A percentile compares a stretch with the other conserved stretches of the same genome.
Conservation (phyloP, 2,888 invertebrate species). For the Lasioglossum figueresi region DNA sequence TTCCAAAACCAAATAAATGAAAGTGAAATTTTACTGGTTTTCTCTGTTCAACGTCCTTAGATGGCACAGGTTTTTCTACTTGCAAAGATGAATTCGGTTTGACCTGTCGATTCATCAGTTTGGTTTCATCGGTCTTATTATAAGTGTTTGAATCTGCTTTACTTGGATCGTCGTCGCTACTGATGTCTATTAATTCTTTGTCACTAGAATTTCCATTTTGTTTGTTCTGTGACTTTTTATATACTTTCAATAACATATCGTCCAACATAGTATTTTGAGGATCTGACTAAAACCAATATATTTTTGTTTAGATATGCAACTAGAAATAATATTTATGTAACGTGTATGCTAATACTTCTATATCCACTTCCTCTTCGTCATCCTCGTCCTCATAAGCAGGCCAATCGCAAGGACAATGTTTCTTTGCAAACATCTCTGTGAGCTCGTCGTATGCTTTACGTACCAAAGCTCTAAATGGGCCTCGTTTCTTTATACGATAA, state of each 20-base stretch:
- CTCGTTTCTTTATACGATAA: slow-evolving; percentile 92
- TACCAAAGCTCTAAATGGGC: slow-evolving; percentile 91
- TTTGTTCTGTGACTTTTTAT: slow-evolving; percentile 81
- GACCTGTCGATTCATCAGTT: slow-evolving; percentile 31
- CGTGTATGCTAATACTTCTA: slow-evolving; percentile 74
- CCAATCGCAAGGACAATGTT: slow-evolving; percentile 84
- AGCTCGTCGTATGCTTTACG: slow-evolving; percentile 89
- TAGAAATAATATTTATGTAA: not conserved
- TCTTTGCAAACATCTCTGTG: slow-evolving; percentile 79
- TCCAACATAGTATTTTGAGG: slow-evolving; percentile 79
- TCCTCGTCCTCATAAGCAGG: slow-evolving; percentile 84
- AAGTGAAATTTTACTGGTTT: slow-evolving; percentile 45
- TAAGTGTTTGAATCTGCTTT: slow-evolving; percentile 56
- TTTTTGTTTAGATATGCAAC: slow-evolving; percentile 39
- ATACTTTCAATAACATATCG: slow-evolving; percentile 84
- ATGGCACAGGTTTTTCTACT: not conserved
- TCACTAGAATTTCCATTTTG: slow-evolving; percentile 85
- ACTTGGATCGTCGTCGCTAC: slow-evolving; percentile 87
- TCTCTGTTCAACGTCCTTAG: slow-evolving; percentile 19
- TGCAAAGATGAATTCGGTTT: slow-evolving; percentile 30
- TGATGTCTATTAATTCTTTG: slow-evolving; percentile 91
- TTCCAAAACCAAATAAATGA: not conserved
- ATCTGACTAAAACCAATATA: slow-evolving; percentile 72
- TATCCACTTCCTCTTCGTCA: slow-evolving; percentile 81
- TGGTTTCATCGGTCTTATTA: slow-evolving; percentile 42